Evolutionary conservation across 2,797 vertebrate genomes (phyloP), one percentile per base, ranked within the genome.

Genomic region (Propithecus deckenii): DNA sequence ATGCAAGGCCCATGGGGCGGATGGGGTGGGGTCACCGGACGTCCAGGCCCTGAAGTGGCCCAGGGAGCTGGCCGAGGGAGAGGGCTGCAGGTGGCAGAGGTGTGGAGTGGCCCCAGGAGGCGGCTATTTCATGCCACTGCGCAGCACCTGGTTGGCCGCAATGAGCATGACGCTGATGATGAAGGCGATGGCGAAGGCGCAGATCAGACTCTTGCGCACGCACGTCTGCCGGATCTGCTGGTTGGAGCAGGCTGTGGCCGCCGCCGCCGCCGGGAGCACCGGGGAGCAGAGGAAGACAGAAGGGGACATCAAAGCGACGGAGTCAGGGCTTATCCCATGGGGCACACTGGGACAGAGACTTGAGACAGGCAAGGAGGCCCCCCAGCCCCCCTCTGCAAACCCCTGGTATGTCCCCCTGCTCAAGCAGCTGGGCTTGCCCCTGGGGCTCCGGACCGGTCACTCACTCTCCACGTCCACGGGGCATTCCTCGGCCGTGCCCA

Each of bases 121-220:
- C 4, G 67, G 30, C 98, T 99, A 99, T 97, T 99, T 99, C 99
- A 99, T 99, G 98, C 99, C 99, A 2, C 99, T 99, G 88, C 99
- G 99, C 99, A 99, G 99, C 98, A 99, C 99, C 99, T 99, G 99
- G 98, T 99, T 99, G 98, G 99, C 99, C 0, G 99, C 99, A 30
- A 99, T 99, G 90, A 99, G 99, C 99, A 99, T 99, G 97, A 99
- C 99, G 13, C 99, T 99, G 98, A 99, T 99, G 99, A 99, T 99
- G 98, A 99, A 99, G 96, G 99, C 99, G 2, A 99, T 99, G 97
- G 99, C 99, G 1, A 99, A 99, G 98, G 99, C 99, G 99, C 99
- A 99, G 98, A 99, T 99, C 96, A 99, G 99, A 96, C 99, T 99
- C 98, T 99, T 99, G 83, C 99, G 98, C 97, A 99, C 99, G 0